Evolutionary conservation across 1,140 invertebrate species (phyloP).

Genomic region (Cotesia typhae): DNA sequence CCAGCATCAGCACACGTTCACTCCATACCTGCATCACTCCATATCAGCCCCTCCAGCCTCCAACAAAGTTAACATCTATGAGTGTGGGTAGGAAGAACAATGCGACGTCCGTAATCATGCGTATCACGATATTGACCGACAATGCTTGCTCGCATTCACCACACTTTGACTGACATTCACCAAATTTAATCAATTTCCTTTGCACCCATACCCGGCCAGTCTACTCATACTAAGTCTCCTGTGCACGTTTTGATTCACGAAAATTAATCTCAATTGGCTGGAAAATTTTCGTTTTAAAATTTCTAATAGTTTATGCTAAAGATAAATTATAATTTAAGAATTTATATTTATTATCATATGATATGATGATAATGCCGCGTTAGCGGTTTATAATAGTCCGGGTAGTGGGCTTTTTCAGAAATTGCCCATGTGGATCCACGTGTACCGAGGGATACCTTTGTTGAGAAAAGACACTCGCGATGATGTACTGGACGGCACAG

Average conservation of each 20-base stretch:
- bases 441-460: too few relatives aligned
- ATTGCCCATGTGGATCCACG: too few relatives aligned
- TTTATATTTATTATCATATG: too few relatives aligned
- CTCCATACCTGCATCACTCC: not conserved
- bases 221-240: not conserved
- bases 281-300: too few relatives aligned
- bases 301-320: too few relatives aligned
- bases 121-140: constrained; percentile 30
- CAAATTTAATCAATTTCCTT: constrained; percentile 18
- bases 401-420: too few relatives aligned
- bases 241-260: not conserved
- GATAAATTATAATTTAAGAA: too few relatives aligned
- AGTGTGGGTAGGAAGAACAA: constrained; percentile 9
- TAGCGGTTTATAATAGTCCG: too few relatives aligned
- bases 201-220: not conserved
- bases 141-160: not conserved
- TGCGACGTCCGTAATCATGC: constrained; percentile 35
- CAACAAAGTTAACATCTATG: constrained; percentile 16
- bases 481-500: too few relatives aligned
- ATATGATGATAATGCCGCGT: too few relatives aligned
- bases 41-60: not conserved
- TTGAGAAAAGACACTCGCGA: too few relatives aligned
- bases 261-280: too few relatives aligned
- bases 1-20: not conserved
- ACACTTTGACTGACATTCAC: constrained; percentile 2